Percentiles rank a stretch among this genome's conserved stretches.
Evolutionary conservation across 2,888 invertebrate species (phyloP).

Genomic region (Epirrhoe alternata): DNA sequence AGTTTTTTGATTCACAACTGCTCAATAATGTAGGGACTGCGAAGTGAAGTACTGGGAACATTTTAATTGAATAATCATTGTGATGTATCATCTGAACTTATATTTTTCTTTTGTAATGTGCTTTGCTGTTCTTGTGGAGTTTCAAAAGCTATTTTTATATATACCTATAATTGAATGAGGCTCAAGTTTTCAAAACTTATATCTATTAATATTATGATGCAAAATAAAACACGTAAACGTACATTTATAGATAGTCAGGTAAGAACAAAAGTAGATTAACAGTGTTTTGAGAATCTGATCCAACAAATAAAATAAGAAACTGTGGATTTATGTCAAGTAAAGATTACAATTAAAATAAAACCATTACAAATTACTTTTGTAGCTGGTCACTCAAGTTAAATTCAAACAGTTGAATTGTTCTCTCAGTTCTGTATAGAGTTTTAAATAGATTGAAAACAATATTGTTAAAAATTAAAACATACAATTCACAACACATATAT

Average conservation of each 20-base stretch:
- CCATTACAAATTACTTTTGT: too few relatives aligned
- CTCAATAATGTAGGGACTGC: too few relatives aligned
- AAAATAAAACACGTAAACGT: too few relatives aligned
- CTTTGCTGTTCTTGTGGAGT: background rate
- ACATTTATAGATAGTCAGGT: too few relatives aligned
- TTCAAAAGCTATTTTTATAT: background rate
- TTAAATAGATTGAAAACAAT: background rate
- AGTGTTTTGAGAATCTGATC: too few relatives aligned
- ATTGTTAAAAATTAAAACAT: slow-evolving; percentile 4
- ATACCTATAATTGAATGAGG: background rate
- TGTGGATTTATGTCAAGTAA: too few relatives aligned
- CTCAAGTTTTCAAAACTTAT: background rate
- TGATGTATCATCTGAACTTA: background rate
- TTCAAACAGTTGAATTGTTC: background rate
- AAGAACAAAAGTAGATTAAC: too few relatives aligned
- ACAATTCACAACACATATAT: slow-evolving; percentile 25
- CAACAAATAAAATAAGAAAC: too few relatives aligned
- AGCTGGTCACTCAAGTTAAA: background rate
- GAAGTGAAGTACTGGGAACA: background rate
- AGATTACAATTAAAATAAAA: too few relatives aligned
- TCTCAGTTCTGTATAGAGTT: background rate
- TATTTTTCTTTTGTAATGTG: background rate
- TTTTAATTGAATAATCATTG: background rate
- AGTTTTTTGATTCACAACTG: background rate
- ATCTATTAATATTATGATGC: too few relatives aligned